Evolutionary conservation across 1,140 invertebrate species (phyloP).

Genomic region (Bombus haemorrhoidalis): DNA sequence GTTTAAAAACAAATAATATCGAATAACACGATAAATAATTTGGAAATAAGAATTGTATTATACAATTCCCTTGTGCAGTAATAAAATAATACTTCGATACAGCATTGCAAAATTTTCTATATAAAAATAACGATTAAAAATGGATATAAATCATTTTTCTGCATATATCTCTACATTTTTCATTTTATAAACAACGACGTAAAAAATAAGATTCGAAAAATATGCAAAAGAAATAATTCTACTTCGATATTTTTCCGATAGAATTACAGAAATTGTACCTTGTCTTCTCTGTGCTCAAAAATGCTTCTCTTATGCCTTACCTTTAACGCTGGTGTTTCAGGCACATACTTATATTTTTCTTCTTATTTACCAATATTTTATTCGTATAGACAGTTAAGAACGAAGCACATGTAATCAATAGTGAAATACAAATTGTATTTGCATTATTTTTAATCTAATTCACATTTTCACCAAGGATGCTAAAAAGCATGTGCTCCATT

Average conservation of each 20-base stretch:
- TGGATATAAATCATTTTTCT: conserved; percentile 12
- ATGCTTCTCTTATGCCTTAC: not conserved
- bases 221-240: conserved; percentile 24
- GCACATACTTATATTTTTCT: conserved; percentile 20
- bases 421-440: not conserved
- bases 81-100: conserved; percentile 7
- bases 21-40: not conserved
- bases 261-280: conserved; percentile 6
- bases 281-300: not conserved
- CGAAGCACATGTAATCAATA: not conserved
- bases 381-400: not conserved
- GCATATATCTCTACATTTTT: not conserved
- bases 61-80: conserved; percentile 18
- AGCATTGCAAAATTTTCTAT: not conserved
- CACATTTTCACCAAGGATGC: too few relatives aligned
- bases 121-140: conserved; percentile 1
- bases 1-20: not conserved
- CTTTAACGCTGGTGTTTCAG: not conserved
- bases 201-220: not conserved
- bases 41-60: not conserved
- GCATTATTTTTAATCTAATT: too few relatives aligned
- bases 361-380: not conserved
- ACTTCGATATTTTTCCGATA: not conserved
- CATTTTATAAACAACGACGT: not conserved
- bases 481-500: conserved; percentile 16